Conservation (phyloP, 2,113 vertebrate genomes). For the Solea senegalensis region DNA sequence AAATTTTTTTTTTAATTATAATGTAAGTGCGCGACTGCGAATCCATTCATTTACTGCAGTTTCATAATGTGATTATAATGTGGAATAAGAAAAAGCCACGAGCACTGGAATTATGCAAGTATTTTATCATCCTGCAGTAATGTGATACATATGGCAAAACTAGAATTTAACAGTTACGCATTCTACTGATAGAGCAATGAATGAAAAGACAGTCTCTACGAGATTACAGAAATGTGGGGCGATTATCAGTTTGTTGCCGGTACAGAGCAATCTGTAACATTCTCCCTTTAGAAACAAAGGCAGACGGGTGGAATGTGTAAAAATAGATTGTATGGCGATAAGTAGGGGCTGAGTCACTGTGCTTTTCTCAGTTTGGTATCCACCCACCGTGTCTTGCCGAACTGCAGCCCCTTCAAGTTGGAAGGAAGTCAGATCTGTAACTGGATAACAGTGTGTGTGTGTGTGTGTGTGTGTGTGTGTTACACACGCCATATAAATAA, state of each 20-base stretch:
- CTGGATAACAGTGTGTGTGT: conserved; percentile 21
- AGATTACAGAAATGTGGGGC: not conserved
- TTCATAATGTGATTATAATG: no score
- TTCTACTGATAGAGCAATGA: not conserved
- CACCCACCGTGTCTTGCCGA: conserved; percentile 67
- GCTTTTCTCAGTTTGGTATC: conserved; percentile 61
- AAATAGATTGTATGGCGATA: conserved; percentile 53
- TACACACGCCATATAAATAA: not conserved
- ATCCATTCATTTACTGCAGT: no score
- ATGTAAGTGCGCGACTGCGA: no score
- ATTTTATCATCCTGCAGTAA: not conserved
- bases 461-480: no score
- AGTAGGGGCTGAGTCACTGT: conserved; percentile 59
- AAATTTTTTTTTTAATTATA: no score
- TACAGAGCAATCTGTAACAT: conserved; percentile 19
- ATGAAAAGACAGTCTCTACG: not conserved
- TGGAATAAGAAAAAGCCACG: not conserved
- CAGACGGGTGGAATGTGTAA: conserved; percentile 31
- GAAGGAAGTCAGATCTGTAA: conserved; percentile 63
- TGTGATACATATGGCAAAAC: not conserved
- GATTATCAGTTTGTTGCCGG: not conserved
- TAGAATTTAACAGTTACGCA: not conserved
- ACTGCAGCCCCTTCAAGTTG: conserved; percentile 60
- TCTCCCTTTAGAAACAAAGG: conserved; percentile 30
- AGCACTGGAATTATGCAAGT: not conserved